These are phyloP conservation scores for Cyphomyrus plagiostoma DNA, from an alignment of 2,113 vertebrate species.

Conservation along the genomic window DNA sequence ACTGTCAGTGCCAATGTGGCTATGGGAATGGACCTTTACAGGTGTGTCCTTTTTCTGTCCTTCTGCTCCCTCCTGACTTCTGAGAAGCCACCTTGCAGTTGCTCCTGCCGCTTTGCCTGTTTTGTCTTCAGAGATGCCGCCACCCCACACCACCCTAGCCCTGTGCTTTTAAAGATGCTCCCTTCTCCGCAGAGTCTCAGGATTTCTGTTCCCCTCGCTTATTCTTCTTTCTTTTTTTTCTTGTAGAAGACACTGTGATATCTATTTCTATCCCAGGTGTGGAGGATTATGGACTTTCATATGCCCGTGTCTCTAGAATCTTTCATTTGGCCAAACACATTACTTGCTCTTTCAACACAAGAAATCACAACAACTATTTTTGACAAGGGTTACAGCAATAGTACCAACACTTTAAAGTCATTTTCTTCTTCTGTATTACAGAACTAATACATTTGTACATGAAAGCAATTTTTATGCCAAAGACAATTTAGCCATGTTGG, in stretches of 20 bases:
- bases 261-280: constrained; percentile 8
- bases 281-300: background rate
- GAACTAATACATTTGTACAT: background rate
- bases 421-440: background rate
- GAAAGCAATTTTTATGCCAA: background rate
- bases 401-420: background rate
- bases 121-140: background rate
- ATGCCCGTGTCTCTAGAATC: background rate
- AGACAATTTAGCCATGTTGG: background rate
- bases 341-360: background rate
- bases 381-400: background rate
- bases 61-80: background rate
- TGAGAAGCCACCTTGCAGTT: background rate
- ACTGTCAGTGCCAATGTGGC: background rate
- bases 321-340: background rate
- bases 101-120: background rate
- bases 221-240: background rate
- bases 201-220: background rate
- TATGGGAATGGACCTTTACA: background rate
- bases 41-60: background rate
- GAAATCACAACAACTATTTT: background rate
- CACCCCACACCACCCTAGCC: background rate
- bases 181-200: background rate
- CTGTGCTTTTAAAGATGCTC: background rate
- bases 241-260: background rate